Evolutionary conservation across 2,888 invertebrate genomes (phyloP).

Genomic region (Laothoe populi): DNA sequence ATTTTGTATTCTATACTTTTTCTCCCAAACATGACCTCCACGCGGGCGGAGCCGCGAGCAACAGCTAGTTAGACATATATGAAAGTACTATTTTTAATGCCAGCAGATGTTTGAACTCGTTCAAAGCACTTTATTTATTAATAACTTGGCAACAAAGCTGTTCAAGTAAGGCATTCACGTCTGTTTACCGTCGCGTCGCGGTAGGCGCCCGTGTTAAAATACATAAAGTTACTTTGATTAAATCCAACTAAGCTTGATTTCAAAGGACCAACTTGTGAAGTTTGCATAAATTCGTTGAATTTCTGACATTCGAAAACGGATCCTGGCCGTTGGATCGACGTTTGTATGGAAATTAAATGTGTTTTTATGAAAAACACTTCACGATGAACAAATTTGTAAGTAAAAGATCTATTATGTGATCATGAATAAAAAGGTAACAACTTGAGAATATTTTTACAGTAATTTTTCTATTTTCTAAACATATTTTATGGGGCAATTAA

Average conservation of each 20-base stretch:
- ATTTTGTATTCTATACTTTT: no score
- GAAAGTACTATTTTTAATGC: no score
- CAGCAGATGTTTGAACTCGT: no score
- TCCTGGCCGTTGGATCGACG: conserved; percentile 24
- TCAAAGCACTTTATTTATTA: no score
- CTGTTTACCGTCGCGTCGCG: conserved; percentile 35
- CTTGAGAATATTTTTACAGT: background rate
- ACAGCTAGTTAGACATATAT: no score
- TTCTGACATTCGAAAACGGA: conserved; percentile 31
- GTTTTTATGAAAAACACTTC: conserved; percentile 30
- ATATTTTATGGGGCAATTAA: background rate
- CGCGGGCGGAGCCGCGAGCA: no score
- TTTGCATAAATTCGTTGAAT: conserved; percentile 36
- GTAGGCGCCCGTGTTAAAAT: conserved; percentile 49
- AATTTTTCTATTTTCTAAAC: background rate
- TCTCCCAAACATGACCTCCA: no score
- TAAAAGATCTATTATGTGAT: background rate
- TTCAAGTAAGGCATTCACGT: conserved; percentile 4
- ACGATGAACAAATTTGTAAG: background rate
- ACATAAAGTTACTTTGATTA: conserved; percentile 59
- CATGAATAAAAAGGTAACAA: background rate
- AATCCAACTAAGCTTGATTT: conserved; percentile 52
- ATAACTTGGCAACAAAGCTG: background rate
- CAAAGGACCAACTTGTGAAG: conserved; percentile 50
- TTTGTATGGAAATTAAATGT: conserved; percentile 19